phyloP scores from a whole-genome alignment of 2,888 invertebrate species.

The Nomada goodeniana region DNA sequence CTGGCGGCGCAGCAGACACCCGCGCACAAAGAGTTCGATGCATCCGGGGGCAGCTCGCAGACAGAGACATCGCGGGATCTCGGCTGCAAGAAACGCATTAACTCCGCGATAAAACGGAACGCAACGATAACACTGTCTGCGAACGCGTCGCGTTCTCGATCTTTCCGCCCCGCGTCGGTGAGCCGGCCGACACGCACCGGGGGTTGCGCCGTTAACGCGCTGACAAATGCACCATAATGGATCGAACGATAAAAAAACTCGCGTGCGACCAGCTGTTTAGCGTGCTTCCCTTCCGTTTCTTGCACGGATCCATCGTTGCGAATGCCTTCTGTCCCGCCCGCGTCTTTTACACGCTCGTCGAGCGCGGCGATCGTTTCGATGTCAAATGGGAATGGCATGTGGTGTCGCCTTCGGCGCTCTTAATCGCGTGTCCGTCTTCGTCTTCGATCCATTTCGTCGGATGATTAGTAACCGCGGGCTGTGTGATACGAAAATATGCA shows the following conservation, averaged over 20 bases:
- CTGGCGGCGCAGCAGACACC: slow-evolving; percentile 30
- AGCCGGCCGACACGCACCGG: slow-evolving; percentile 11
- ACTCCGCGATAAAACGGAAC: slow-evolving; percentile 56
- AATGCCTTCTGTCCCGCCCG: background rate
- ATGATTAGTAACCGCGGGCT: too few relatives aligned
- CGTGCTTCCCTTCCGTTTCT: slow-evolving; percentile 7
- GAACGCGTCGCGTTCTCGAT: slow-evolving; percentile 2
- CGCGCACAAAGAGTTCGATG: slow-evolving; percentile 45
- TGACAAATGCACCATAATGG: slow-evolving; percentile 33
- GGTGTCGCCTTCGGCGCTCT: too few relatives aligned
- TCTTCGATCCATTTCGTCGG: too few relatives aligned
- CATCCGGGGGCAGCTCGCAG: slow-evolving; percentile 18
- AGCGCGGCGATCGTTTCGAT: too few relatives aligned
- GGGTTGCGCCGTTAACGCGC: background rate
- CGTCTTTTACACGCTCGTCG: background rate
- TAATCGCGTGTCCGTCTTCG: too few relatives aligned
- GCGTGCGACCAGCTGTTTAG: slow-evolving; percentile 2
- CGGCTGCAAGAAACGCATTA: slow-evolving; percentile 66
- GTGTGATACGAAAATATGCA: too few relatives aligned
- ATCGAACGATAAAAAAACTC: slow-evolving; percentile 25
- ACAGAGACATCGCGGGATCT: slow-evolving; percentile 28
- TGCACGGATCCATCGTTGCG: background rate
- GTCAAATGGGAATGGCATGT: too few relatives aligned
- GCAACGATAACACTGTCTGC: slow-evolving; percentile 14
- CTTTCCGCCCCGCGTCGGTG: background rate